Evolutionary conservation across 2,797 vertebrate species (phyloP).

Genomic region (Acipenser ruthenus): DNA sequence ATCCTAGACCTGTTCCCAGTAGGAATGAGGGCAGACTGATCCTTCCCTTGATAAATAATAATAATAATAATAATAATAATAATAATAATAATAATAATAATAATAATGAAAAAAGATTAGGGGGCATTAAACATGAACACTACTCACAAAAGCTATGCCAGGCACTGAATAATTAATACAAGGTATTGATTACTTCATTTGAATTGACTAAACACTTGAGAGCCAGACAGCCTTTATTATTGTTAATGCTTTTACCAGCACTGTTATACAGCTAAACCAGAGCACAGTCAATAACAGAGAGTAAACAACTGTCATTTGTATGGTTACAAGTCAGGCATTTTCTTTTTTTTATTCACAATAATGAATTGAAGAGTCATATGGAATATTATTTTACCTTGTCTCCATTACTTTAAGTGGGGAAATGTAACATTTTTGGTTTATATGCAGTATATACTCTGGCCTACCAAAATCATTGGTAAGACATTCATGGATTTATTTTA

Average conservation of each 20-base stretch:
- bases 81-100: no score
- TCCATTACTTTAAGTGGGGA: no score
- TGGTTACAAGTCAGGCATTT: not conserved
- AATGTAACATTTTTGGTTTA: no score
- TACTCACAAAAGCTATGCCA: conserved; percentile 2
- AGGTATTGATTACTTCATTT: conserved; percentile 26
- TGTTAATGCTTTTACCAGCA: conserved; percentile 3
- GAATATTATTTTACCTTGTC: no score
- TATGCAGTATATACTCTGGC: no score
- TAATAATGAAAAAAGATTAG: conserved; percentile 5
- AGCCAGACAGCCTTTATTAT: conserved; percentile 13
- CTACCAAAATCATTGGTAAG: no score
- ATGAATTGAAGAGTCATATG: no score
- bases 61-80: not conserved
- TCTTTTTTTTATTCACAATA: no score
- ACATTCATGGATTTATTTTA: no score
- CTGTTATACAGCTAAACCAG: conserved; percentile 2
- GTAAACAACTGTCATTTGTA: conserved; percentile 12
- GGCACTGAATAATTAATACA: conserved; percentile 17
- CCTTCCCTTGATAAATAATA: conserved; percentile 11
- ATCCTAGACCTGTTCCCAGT: conserved; percentile 25
- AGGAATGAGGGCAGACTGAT: conserved; percentile 15
- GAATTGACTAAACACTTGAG: conserved; percentile 14
- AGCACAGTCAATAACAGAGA: conserved; percentile 7
- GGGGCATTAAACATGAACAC: conserved; percentile 15